phyloP scores from a whole-genome alignment of 2,888 invertebrate species.

The Trissolcus brochymenae region DNA sequence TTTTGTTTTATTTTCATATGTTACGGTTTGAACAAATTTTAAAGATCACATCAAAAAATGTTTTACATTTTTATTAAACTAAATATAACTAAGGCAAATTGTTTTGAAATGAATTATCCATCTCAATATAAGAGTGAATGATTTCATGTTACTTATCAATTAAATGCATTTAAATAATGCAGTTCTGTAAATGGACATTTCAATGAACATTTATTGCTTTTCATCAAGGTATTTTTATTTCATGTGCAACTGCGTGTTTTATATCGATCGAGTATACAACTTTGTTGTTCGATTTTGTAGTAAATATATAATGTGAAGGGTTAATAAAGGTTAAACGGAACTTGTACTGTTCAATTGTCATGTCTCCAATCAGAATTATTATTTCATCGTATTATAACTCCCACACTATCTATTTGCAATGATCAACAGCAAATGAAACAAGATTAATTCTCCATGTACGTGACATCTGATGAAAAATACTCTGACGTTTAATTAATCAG shows the following conservation, averaged over 20 bases:
- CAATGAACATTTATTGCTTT: too few relatives aligned
- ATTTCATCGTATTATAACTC: conserved; percentile 26
- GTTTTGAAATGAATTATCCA: too few relatives aligned
- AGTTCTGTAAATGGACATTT: too few relatives aligned
- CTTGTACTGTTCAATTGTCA: conserved; percentile 67
- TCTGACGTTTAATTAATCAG: not conserved
- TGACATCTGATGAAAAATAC: not conserved
- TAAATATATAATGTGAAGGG: conserved; percentile 60
- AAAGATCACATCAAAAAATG: too few relatives aligned
- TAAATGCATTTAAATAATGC: too few relatives aligned
- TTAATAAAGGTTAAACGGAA: conserved; percentile 66
- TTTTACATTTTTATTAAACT: too few relatives aligned
- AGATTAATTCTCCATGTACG: not conserved
- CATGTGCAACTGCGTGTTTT: not conserved
- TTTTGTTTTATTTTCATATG: too few relatives aligned
- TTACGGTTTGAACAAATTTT: too few relatives aligned
- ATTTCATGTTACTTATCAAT: too few relatives aligned
- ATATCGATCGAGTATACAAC: conserved; percentile 6
- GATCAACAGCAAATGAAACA: not conserved
- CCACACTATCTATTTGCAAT: conserved; percentile 5
- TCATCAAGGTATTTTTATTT: not conserved
- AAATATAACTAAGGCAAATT: too few relatives aligned
- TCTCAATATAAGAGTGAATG: too few relatives aligned
- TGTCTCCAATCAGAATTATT: conserved; percentile 22
- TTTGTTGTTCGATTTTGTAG: conserved; percentile 47